Percentiles rank a stretch among this genome's conserved stretches.
These are phyloP conservation scores for Xestia c-nigrum DNA, from an alignment of 2,888 invertebrate genomes.

Conservation along the genomic window DNA sequence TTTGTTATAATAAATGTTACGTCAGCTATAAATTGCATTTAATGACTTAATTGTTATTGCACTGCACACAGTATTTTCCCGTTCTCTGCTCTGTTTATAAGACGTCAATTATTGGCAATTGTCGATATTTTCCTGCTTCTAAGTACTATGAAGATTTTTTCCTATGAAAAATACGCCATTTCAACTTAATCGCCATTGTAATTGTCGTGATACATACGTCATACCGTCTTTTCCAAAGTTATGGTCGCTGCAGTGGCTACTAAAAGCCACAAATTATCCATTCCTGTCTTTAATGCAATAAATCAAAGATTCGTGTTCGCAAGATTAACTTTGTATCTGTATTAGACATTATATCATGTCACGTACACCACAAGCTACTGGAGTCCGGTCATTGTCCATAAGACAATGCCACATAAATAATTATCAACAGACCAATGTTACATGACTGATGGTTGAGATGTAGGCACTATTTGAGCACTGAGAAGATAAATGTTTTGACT, in stretches of 20 bases:
- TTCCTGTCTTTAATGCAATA: slow-evolving; percentile 34
- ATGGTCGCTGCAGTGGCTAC: background rate
- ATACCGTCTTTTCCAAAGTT: background rate
- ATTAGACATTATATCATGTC: slow-evolving; percentile 65
- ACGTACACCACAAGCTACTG: slow-evolving; percentile 67
- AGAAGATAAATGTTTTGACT: slow-evolving; percentile 63
- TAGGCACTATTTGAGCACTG: slow-evolving; percentile 23
- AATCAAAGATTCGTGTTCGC: slow-evolving; percentile 53
- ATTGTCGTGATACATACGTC: background rate
- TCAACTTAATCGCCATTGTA: slow-evolving; percentile 1
- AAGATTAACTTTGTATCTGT: slow-evolving; percentile 53
- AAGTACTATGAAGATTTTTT: slow-evolving; percentile 16
- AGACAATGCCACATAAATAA: slow-evolving; percentile 81
- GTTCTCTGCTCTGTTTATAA: slow-evolving; percentile 7
- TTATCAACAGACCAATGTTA: slow-evolving; percentile 69
- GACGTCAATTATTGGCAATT: slow-evolving; percentile 1
- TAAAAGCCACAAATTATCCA: slow-evolving; percentile 22
- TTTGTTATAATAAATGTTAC: slow-evolving; percentile 4
- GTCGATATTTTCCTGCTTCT: slow-evolving; percentile 38
- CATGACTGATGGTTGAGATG: slow-evolving; percentile 48
- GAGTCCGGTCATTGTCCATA: slow-evolving; percentile 77
- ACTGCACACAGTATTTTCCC: slow-evolving; percentile 36
- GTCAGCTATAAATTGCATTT: slow-evolving; percentile 17
- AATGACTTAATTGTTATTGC: slow-evolving; percentile 10
- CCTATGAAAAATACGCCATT: background rate